Conservation (phyloP, 2,888 invertebrate genomes). For the Pasiphila rectangulata region DNA sequence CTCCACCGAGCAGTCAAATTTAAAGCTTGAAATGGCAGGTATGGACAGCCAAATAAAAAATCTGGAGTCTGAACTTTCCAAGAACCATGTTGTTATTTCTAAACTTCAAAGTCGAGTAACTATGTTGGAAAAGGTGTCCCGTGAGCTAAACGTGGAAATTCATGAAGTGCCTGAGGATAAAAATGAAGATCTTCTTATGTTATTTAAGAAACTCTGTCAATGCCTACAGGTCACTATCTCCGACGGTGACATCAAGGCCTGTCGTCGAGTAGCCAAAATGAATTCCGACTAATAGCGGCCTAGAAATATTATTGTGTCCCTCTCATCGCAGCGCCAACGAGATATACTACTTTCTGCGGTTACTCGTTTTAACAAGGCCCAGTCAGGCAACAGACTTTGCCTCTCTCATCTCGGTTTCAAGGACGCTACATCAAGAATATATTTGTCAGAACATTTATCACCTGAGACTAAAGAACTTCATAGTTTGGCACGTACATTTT, state of each 20-base stretch:
- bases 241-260: conserved; percentile 1
- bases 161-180: too few species aligned
- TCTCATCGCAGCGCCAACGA: too few species aligned
- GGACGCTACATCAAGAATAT: too few species aligned
- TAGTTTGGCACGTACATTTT: too few species aligned
- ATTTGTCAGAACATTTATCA: too few species aligned
- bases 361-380: too few species aligned
- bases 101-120: background rate
- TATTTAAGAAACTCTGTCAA: conserved; percentile 3
- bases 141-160: background rate
- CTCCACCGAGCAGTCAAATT: background rate
- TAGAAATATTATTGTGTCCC: too few species aligned
- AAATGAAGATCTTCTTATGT: background rate
- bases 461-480: too few species aligned
- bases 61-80: background rate
- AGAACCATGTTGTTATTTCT: background rate
- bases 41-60: background rate
- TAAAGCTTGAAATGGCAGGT: conserved; percentile 1
- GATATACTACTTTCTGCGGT: too few species aligned
- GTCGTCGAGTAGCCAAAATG: conserved; percentile 2
- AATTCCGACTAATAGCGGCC: background rate
- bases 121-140: background rate
- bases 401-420: too few species aligned
- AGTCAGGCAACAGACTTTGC: too few species aligned
- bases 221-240: background rate